Evolutionary conservation across 2,797 vertebrate genomes (phyloP).

Genomic region (Hippopotamyrus pictus): DNA sequence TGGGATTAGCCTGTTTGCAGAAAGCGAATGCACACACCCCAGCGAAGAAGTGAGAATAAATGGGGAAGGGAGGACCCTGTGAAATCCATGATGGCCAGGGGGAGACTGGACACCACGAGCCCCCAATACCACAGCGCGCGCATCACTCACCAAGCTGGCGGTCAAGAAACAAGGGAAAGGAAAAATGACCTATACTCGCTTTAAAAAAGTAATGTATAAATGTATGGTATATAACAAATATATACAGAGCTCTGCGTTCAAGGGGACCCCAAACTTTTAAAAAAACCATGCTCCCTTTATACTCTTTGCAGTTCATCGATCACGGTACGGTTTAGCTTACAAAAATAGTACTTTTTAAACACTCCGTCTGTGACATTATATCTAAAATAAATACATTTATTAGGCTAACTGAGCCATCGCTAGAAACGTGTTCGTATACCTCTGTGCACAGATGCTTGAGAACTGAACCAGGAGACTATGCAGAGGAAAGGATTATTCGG

Average conservation of each 20-base stretch:
- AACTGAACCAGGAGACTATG: neutral
- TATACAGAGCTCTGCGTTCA: conserved; percentile 3
- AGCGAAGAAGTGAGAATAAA: neutral
- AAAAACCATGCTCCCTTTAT: neutral
- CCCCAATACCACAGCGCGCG: neutral
- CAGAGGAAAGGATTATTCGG: neutral
- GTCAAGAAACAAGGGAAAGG: neutral
- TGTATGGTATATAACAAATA: conserved; percentile 8
- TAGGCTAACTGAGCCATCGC: neutral
- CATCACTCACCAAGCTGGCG: neutral
- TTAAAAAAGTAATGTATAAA: conserved; percentile 16
- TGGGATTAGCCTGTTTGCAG: neutral
- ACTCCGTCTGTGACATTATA: conserved; percentile 1
- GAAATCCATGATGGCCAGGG: neutral
- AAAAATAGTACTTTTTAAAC: conserved; percentile 20
- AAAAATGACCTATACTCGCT: neutral
- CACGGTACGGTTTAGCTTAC: conserved; percentile 14
- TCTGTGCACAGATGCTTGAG: neutral
- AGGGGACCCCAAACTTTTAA: neutral
- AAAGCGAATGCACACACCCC: neutral
- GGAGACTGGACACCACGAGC: neutral
- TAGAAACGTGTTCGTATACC: neutral
- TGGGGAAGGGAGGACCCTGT: neutral
- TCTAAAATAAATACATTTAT: conserved; percentile 18
- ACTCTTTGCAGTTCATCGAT: conserved; percentile 6